Conservation (phyloP, 2,113 vertebrate species). For the Psittacula cyanocephala region DNA sequence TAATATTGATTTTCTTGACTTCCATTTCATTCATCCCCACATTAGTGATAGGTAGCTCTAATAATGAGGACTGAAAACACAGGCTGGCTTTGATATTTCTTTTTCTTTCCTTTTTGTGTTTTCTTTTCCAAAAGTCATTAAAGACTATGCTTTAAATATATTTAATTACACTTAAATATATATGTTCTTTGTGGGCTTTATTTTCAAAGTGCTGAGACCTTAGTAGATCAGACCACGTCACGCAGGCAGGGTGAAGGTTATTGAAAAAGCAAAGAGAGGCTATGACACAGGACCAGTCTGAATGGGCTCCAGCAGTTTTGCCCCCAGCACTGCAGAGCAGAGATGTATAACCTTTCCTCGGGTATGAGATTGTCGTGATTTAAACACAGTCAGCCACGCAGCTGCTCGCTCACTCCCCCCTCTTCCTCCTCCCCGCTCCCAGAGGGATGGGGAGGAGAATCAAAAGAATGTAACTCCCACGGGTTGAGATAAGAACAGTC, state of each 20-base stretch:
- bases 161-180: neutral
- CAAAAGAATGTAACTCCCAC: no score
- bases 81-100: neutral
- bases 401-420: no score
- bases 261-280: neutral
- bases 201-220: neutral
- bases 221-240: neutral
- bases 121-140: neutral
- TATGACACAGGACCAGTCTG: neutral
- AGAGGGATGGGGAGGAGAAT: no score
- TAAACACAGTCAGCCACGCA: no score
- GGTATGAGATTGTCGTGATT: neutral
- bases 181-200: neutral
- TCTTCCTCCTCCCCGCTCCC: no score
- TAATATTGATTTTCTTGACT: neutral
- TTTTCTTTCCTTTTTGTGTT: neutral
- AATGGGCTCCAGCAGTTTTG: neutral
- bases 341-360: neutral
- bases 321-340: accelerated
- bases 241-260: neutral
- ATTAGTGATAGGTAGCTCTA: neutral
- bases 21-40: neutral
- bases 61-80: neutral
- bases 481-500: no score
- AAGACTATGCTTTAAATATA: neutral